phyloP scores from a whole-genome alignment of 2,797 vertebrate genomes.

The Pangasius djambal region DNA sequence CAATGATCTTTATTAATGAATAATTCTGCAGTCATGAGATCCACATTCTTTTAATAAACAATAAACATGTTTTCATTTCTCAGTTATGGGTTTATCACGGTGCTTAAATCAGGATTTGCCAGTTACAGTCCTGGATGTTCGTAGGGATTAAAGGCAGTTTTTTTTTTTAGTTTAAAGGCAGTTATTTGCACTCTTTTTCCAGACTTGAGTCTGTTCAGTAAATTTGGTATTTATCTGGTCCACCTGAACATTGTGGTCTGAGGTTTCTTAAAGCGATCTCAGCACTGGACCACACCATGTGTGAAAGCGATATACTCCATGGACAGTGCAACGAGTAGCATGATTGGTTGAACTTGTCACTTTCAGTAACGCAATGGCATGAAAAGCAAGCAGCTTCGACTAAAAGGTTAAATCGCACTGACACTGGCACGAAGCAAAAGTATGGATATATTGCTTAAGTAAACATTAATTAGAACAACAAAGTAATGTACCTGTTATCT shows the following conservation, averaged over 20 bases:
- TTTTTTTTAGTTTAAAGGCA: neutral
- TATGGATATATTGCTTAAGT: neutral
- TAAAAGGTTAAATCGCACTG: neutral
- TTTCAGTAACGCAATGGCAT: neutral
- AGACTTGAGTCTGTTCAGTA: neutral
- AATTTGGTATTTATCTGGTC: neutral
- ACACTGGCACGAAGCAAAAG: neutral
- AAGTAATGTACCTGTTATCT: neutral
- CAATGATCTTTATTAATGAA: neutral
- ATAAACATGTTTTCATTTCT: neutral
- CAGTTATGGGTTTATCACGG: neutral
- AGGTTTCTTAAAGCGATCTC: neutral
- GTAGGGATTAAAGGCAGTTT: neutral
- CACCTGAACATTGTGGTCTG: neutral
- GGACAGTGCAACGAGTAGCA: neutral
- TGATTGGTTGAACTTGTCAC: neutral
- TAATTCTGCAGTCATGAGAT: slow-evolving; percentile 2
- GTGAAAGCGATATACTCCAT: neutral
- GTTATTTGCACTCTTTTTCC: neutral
- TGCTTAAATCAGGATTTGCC: neutral
- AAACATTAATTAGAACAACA: neutral
- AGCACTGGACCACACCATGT: neutral
- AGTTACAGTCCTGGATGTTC: neutral
- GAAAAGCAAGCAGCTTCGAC: neutral
- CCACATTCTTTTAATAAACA: neutral